Conservation (phyloP, 1,140 invertebrate species). For the Latrodectus geometricus region DNA sequence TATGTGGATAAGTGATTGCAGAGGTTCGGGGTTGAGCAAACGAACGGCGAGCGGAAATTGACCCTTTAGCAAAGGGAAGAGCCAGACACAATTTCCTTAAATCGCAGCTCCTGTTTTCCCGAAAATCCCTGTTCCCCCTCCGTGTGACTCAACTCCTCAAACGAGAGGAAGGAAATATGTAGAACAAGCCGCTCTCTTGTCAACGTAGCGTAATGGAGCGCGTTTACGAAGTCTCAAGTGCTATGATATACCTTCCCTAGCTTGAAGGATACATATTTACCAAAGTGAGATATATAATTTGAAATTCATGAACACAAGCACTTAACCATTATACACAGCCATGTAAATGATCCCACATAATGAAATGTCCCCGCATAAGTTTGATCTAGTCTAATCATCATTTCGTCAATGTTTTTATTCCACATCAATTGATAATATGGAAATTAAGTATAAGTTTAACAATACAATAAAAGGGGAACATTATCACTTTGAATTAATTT, state of each 20-base stretch:
- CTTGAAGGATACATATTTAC: too few species aligned
- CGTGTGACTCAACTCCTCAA: slow-evolving; percentile 6
- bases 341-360: too few species aligned
- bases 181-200: slow-evolving; percentile 8
- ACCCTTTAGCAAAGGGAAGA: slow-evolving; percentile 21
- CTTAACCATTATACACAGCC: too few species aligned
- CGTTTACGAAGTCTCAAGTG: background rate
- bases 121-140: background rate
- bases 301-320: too few species aligned
- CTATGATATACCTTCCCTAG: background rate
- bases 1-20: slow-evolving; percentile 37
- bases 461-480: too few species aligned
- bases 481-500: too few species aligned
- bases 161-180: slow-evolving; percentile 22
- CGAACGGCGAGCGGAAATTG: slow-evolving; percentile 53
- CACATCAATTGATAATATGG: too few species aligned
- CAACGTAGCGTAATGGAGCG: background rate
- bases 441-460: too few species aligned
- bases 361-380: too few species aligned
- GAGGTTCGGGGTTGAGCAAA: slow-evolving; percentile 24
- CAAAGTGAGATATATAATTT: too few species aligned
- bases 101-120: slow-evolving; percentile 27
- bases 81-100: slow-evolving; percentile 3
- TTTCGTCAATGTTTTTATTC: too few species aligned
- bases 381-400: too few species aligned